phyloP scores from a whole-genome alignment of 1,140 invertebrate genomes.

The Listronotus bonariensis region DNA sequence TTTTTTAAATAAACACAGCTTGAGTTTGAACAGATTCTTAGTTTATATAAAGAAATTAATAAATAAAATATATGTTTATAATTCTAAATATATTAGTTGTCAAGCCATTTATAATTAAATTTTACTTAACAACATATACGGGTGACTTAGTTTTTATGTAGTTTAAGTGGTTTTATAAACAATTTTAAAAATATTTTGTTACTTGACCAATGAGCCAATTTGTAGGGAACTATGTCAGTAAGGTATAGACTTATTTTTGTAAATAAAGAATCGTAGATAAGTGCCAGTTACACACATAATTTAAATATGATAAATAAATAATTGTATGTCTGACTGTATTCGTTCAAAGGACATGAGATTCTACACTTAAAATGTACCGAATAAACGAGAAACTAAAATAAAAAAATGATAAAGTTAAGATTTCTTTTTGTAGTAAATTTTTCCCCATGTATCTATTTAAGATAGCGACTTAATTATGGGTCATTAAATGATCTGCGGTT shows the following conservation, averaged over 20 bases:
- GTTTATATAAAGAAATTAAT: no score
- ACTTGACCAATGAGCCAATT: slow-evolving; percentile 2
- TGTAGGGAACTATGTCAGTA: slow-evolving; percentile 24
- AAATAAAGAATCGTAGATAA: slow-evolving; percentile 51
- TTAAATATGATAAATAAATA: slow-evolving; percentile 30
- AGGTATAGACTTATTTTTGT: slow-evolving; percentile 56
- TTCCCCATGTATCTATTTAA: slow-evolving; percentile 10
- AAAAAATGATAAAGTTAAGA: slow-evolving; percentile 12
- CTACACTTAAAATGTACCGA: neutral
- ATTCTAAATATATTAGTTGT: neutral
- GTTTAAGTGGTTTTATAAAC: neutral
- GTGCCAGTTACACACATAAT: slow-evolving; percentile 50
- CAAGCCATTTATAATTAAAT: neutral
- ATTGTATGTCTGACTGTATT: slow-evolving; percentile 29
- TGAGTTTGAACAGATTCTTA: no score
- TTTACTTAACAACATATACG: slow-evolving; percentile 8
- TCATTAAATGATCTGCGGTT: slow-evolving; percentile 29
- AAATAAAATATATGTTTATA: neutral
- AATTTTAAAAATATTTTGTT: neutral
- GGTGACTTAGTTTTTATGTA: slow-evolving; percentile 5
- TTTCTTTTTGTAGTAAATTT: slow-evolving; percentile 25
- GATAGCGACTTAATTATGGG: slow-evolving; percentile 26
- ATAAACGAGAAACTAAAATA: slow-evolving; percentile 4
- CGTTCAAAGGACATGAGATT: slow-evolving; percentile 20
- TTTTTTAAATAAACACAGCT: no score